Conservation (phyloP, 2,113 vertebrate species). For the Pangasianodon hypophthalmus region DNA sequence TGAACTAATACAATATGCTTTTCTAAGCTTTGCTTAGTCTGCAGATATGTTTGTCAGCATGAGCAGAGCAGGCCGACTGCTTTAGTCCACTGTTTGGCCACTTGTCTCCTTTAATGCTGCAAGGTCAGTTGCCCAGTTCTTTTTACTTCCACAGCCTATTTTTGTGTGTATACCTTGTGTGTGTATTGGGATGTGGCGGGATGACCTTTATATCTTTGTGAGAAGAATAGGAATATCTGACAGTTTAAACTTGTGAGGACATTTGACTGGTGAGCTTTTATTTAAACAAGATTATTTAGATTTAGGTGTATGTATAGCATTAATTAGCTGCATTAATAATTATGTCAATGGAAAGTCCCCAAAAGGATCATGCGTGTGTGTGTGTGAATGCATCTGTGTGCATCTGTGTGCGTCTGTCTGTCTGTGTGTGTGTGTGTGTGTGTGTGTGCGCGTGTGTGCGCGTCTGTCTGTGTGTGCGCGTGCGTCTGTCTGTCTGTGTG, state of each 20-base stretch:
- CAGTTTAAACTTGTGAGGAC: background rate
- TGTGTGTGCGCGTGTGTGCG: background rate
- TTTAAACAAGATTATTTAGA: background rate
- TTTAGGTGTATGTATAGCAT: background rate
- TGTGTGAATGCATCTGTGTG: background rate
- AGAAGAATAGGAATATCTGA: background rate
- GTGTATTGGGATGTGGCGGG: background rate
- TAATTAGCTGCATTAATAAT: background rate
- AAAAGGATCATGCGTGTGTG: background rate
- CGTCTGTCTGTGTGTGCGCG: background rate
- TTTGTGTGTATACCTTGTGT: background rate
- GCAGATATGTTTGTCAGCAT: background rate
- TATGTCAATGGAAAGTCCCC: background rate
- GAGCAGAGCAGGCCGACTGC: background rate
- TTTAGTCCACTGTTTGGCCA: background rate
- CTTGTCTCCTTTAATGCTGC: background rate
- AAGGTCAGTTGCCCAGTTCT: background rate
- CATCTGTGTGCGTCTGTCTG: too few species aligned
- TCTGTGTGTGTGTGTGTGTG: background rate
- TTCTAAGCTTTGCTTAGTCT: slow-evolving; percentile 2
- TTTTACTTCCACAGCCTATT: background rate
- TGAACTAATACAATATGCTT: background rate
- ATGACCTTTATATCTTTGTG: background rate
- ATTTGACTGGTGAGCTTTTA: background rate
- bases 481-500: too few species aligned